Percentiles rank a stretch among this genome's conserved stretches.
Conservation (phyloP, 2,888 invertebrate genomes). For the Brachypalpus laphriformis region DNA sequence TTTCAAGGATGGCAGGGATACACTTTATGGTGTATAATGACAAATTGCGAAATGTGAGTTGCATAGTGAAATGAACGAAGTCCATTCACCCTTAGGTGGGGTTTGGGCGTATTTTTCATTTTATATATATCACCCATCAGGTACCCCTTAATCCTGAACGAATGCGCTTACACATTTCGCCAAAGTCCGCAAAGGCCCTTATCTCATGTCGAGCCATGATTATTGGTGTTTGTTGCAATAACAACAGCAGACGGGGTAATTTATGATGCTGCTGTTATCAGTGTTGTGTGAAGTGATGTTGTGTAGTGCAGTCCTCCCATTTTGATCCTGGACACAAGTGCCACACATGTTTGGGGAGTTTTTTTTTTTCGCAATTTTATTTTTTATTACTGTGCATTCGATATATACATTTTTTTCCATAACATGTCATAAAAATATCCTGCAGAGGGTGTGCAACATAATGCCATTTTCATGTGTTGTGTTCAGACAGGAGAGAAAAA, state of each 20-base stretch:
- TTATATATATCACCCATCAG: background rate
- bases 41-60: slow-evolving; percentile 70
- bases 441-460: slow-evolving; percentile 66
- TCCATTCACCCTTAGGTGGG: slow-evolving; percentile 28
- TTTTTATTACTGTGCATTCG: slow-evolving; percentile 37
- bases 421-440: slow-evolving; percentile 69
- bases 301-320: slow-evolving; percentile 22
- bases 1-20: slow-evolving; percentile 56
- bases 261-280: slow-evolving; percentile 71
- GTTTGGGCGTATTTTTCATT: background rate
- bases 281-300: slow-evolving; percentile 61
- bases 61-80: slow-evolving; percentile 40
- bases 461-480: slow-evolving; percentile 64
- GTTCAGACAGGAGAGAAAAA: background rate
- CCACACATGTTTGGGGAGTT: slow-evolving; percentile 38
- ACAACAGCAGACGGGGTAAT: slow-evolving; percentile 59
- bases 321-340: slow-evolving; percentile 58
- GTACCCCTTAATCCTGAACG: slow-evolving; percentile 43
- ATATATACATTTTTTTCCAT: slow-evolving; percentile 12
- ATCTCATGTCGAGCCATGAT: slow-evolving; percentile 67
- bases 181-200: slow-evolving; percentile 56
- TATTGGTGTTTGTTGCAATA: slow-evolving; percentile 70
- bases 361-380: too few species aligned
- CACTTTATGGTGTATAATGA: slow-evolving; percentile 65
- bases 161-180: slow-evolving; percentile 30